Base-by-base conservation (phyloP, 2,888 invertebrate genomes). In the Brenthis daphne region DNA sequence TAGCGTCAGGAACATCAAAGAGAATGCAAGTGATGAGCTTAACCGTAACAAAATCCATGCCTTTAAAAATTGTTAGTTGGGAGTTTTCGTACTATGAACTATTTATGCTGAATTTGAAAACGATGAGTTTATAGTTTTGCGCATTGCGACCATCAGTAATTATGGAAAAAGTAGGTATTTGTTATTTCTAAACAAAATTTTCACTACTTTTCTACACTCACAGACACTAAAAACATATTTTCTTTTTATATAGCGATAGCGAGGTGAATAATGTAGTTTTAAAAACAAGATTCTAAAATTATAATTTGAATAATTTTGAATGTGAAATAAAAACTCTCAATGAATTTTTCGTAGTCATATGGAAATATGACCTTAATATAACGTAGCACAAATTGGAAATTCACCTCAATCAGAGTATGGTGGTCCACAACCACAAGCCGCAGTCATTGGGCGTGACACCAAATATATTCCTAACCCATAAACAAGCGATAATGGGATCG, bases 11-110 rank as follows among this genome's bases (percentile, higher is more conserved):
- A 74, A 77, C 79, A 79, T 78, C 78, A 79, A 77, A 79, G 75
- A 74, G 74, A 74, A 70, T 69, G 75, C 70, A 71, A 73, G 75
- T 73, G 73, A 75, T 72, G 74, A 71, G 73, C 65, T 79, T 74
- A 80, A 72, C 77, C 77, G 78, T 81, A 79, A 77, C 79, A 83
- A 81, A 71, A 75, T 69, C 71, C 68, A 57, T 61, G 67, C 65
- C 70, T 68, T 57, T 74, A 73, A 73, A 74, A 70, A 72, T 71
- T 68, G 71, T 65, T 71, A 63, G 60, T 68, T 58, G 64, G 56
- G 24, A 70, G 71, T 72, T 75, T 74, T 69, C 71, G 67, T 73
- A 71, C 75, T 76, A 76, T 74, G 69, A 77, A 73, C 71, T 77
- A 77, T 77, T 70, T 74, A 75, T 79, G 78, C 61, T 68, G 58